Percentiles rank a stretch among this genome's conserved stretches.
These are phyloP conservation scores for Sphaerophoria rueppellii DNA, from an alignment of 2,888 invertebrate species.

Conservation along the genomic window DNA sequence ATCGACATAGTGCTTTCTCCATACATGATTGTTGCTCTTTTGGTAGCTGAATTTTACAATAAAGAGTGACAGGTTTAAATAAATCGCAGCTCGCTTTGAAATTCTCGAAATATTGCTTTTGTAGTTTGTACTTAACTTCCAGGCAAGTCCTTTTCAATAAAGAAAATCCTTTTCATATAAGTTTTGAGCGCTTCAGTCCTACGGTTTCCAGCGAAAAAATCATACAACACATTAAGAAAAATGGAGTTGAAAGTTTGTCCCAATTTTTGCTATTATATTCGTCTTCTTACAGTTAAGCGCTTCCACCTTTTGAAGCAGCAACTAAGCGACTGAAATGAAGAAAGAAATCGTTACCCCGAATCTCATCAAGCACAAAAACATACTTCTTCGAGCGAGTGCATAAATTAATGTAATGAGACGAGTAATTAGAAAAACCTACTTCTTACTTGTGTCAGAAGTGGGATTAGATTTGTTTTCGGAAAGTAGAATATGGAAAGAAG, in stretches of 20 bases:
- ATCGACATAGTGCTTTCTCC: constrained; percentile 7
- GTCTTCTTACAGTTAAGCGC: constrained; percentile 15
- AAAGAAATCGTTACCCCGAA: background rate
- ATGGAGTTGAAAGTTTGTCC: background rate
- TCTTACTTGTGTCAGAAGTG: constrained; percentile 13
- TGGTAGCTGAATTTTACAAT: background rate
- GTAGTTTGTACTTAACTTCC: too few relatives aligned
- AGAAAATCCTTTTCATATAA: too few relatives aligned
- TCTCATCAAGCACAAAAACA: background rate
- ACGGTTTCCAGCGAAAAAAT: background rate
- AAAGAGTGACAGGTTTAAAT: background rate
- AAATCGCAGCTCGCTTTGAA: background rate
- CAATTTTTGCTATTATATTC: constrained; percentile 2
- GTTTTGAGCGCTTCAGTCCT: constrained; percentile 1
- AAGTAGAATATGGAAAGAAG: too few relatives aligned
- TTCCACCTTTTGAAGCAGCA: background rate
- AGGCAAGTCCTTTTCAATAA: too few relatives aligned
- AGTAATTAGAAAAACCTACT: constrained; percentile 60
- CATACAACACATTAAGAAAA: background rate
- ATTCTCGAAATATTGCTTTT: background rate
- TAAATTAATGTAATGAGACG: constrained; percentile 65
- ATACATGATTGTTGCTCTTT: background rate
- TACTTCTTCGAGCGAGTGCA: constrained; percentile 31
- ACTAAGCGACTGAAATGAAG: background rate
- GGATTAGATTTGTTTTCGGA: background rate